Conservation (phyloP, 2,888 invertebrate species). For the Brassicogethes aeneus region DNA sequence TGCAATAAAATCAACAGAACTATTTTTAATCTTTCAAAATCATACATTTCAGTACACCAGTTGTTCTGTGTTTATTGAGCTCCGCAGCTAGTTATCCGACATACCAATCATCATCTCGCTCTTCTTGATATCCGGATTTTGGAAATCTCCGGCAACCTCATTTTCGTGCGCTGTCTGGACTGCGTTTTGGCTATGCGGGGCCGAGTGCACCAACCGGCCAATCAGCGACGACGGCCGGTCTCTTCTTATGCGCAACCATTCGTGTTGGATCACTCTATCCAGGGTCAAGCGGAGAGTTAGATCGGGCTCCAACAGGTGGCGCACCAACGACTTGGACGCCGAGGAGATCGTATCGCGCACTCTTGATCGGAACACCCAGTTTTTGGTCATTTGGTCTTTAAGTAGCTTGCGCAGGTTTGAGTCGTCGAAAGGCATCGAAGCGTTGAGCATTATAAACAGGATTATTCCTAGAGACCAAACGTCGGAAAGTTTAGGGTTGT, state of each 20-base stretch:
- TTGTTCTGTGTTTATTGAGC: too few species aligned
- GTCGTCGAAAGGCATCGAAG: constrained; percentile 91
- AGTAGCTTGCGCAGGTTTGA: constrained; percentile 72
- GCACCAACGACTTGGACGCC: constrained; percentile 67
- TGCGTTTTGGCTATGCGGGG: constrained; percentile 43
- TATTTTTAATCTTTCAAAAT: too few species aligned
- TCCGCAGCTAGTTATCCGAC: too few species aligned
- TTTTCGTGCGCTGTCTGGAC: constrained; percentile 24
- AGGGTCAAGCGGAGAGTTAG: constrained; percentile 66
- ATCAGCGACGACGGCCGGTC: constrained; percentile 52
- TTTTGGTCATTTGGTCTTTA: constrained; percentile 73
- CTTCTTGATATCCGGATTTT: constrained; percentile 38
- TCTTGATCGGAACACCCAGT: constrained; percentile 65
- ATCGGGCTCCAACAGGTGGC: constrained; percentile 77
- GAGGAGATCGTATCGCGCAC: constrained; percentile 61
- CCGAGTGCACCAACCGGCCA: constrained; percentile 54
- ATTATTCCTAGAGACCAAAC: constrained; percentile 91
- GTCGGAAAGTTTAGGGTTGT: constrained; percentile 82
- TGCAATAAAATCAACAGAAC: too few species aligned
- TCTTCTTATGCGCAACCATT: constrained; percentile 61
- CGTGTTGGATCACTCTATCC: constrained; percentile 64
- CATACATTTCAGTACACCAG: too few species aligned
- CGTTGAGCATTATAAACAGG: constrained; percentile 88
- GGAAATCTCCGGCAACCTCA: constrained; percentile 35
- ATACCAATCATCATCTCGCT: constrained; percentile 37